Evolutionary conservation across 2,888 invertebrate genomes (phyloP).

Genomic region (Mayetiola destructor): DNA sequence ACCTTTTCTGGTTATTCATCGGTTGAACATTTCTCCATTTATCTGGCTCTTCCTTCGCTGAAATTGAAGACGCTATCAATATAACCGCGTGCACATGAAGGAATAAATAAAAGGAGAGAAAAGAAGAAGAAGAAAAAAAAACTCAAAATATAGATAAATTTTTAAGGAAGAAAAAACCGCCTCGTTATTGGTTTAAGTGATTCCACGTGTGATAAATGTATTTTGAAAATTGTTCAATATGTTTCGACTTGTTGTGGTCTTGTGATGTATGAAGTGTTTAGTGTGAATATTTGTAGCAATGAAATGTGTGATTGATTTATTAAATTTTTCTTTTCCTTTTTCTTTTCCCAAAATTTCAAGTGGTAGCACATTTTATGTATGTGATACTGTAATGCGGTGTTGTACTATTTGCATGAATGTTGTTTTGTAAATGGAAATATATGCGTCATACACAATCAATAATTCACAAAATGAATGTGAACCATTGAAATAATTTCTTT

Average conservation of each 20-base stretch:
- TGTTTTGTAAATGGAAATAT: no score
- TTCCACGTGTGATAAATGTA: constrained; percentile 9
- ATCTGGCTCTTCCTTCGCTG: no score
- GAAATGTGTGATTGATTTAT: constrained; percentile 7
- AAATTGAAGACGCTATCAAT: no score
- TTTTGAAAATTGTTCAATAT: background rate
- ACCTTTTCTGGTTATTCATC: no score
- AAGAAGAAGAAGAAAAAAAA: background rate
- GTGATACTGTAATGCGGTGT: no score
- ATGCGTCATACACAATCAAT: no score
- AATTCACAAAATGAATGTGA: no score
- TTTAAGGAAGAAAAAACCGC: background rate
- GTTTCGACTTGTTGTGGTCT: constrained; percentile 4
- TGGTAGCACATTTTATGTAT: no score
- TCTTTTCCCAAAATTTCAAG: background rate
- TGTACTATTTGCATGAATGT: no score
- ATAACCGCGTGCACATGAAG: background rate
- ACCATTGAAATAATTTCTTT: no score
- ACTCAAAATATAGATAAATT: background rate
- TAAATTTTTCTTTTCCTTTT: constrained; percentile 6
- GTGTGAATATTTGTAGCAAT: background rate
- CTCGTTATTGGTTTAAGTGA: constrained; percentile 5
- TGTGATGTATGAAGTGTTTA: background rate
- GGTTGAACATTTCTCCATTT: no score
- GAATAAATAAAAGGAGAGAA: background rate